phyloP scores from a whole-genome alignment of 2,113 vertebrate genomes.

The Natator depressus region DNA sequence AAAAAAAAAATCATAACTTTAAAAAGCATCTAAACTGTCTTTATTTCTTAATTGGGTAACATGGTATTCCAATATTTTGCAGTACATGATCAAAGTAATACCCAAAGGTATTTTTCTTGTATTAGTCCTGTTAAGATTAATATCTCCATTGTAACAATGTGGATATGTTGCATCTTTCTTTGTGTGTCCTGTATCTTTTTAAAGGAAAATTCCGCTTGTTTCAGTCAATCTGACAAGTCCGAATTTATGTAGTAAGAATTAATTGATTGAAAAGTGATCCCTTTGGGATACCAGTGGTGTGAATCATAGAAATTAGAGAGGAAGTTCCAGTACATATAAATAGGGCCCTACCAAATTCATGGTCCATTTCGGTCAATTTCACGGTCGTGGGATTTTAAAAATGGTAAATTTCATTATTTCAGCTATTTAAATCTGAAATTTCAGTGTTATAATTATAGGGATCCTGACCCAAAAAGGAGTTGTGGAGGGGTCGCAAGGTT shows the following conservation, averaged over 20 bases:
- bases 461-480: no score
- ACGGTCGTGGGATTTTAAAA: no score
- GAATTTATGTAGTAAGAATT: background rate
- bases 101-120: background rate
- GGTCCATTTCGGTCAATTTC: no score
- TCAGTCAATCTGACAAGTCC: background rate
- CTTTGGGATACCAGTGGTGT: constrained; percentile 51
- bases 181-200: background rate
- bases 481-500: no score
- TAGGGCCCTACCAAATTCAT: no score
- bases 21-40: background rate
- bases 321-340: background rate
- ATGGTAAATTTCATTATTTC: no score
- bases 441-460: no score
- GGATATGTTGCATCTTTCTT: background rate
- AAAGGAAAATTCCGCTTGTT: background rate
- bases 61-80: background rate
- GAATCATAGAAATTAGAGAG: constrained; percentile 23
- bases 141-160: background rate
- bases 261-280: constrained; percentile 52
- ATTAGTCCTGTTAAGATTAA: background rate
- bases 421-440: no score
- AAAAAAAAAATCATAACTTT: background rate
- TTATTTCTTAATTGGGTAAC: background rate
- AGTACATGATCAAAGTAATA: background rate